Conservation (phyloP, 2,888 invertebrate species). For the Nysson spinosus region DNA sequence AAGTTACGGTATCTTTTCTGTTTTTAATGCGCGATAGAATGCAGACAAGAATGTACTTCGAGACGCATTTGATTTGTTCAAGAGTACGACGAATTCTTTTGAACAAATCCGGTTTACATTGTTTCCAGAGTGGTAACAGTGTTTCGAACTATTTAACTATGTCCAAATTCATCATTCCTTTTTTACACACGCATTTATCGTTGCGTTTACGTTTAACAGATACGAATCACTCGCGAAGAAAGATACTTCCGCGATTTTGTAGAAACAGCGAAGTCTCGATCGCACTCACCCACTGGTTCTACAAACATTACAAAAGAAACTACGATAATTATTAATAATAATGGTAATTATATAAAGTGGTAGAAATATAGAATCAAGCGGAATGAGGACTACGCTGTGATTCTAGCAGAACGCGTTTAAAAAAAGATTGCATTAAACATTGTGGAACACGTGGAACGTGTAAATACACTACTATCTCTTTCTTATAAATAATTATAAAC, state of each 20-base stretch:
- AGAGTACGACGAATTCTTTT: no score
- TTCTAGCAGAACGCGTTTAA: slow-evolving; percentile 25
- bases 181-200: slow-evolving; percentile 35
- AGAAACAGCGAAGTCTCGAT: slow-evolving; percentile 43
- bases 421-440: slow-evolving; percentile 41
- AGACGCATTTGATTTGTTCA: no score
- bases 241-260: slow-evolving; percentile 28
- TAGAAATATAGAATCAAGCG: slow-evolving; percentile 4
- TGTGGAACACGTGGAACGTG: slow-evolving; percentile 34
- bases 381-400: slow-evolving; percentile 31
- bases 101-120: no score
- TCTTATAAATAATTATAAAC: slow-evolving; percentile 71
- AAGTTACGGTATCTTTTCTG: slow-evolving; percentile 49
- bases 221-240: slow-evolving; percentile 40
- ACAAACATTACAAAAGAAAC: slow-evolving; percentile 31
- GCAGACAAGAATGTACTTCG: no score
- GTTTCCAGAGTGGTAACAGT: no score
- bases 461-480: slow-evolving; percentile 51
- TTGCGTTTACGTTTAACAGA: slow-evolving; percentile 47
- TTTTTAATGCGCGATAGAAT: slow-evolving; percentile 17
- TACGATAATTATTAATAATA: no score
- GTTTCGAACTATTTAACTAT: slow-evolving; percentile 48
- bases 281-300: slow-evolving; percentile 17
- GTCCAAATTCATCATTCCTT: slow-evolving; percentile 46
- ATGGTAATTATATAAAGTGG: slow-evolving; percentile 14